Evolutionary conservation across 2,113 vertebrate genomes (phyloP), one percentile per base, ranked within the genome.

Genomic region (Aphyosemion australe): DNA sequence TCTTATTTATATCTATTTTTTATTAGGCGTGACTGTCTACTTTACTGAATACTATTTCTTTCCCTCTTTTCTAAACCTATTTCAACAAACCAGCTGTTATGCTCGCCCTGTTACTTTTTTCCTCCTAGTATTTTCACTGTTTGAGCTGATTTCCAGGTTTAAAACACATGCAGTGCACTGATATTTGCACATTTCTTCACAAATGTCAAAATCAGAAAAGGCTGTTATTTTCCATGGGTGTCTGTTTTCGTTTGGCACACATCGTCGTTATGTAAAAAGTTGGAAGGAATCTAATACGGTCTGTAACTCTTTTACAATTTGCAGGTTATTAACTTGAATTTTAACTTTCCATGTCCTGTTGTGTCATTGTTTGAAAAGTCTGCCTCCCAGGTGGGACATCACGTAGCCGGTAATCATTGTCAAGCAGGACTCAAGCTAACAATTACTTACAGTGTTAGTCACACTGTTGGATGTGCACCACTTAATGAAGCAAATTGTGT

Each of bases 101-200:
- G 10, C 41, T 42, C 4, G 12, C 47, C 18, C 9, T 10, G 7
- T 7, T 10, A 37, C 34, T 37, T 5, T 32, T 32, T 1, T 32
- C 4, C 37, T 50, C 19, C 26, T 12, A 0, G 1, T 68, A 18
- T n/a, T 68, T 21, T 45, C 6, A 53, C 59, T 70, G 42, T 62
- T 67, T 45, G 2, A 65, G 21, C 37, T 20, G 41, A 15, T 15
- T 14, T 16, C 26, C 43, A 60, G 42, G 16, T 51, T 7, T 15
- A 42, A 67, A 26, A 41, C 32, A 37, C 3, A 43, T 41, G 8
- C 42, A 9, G 21, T n/a, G 49, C 55, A 37, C 7, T n/a, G 16
- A 5, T 58, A 51, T 54, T 58, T 32, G n/a, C 62, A 10, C 68
- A 57, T 71, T 72, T 61, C 53, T 49, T 60, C 45, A 42, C 19